phyloP scores from a whole-genome alignment of 2,113 vertebrate species.

The Psettodes erumei region DNA sequence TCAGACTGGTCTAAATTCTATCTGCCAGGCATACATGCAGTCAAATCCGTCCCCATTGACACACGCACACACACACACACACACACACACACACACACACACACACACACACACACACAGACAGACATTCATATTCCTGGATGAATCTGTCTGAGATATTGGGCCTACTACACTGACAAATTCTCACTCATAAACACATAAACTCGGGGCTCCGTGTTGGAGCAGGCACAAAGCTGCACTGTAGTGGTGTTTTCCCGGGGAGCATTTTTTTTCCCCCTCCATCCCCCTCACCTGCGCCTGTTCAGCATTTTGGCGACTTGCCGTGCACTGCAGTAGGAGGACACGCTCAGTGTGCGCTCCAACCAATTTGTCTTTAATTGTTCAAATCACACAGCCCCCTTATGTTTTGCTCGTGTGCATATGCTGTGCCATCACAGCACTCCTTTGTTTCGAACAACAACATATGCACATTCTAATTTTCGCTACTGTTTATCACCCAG shows the following conservation, averaged over 20 bases:
- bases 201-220: slow-evolving; percentile 36
- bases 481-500: background rate
- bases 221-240: slow-evolving; percentile 21
- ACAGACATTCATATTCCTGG: slow-evolving; percentile 30
- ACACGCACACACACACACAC: slow-evolving; percentile 20
- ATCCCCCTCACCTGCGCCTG: background rate
- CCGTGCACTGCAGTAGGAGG: background rate
- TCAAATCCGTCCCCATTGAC: slow-evolving; percentile 62
- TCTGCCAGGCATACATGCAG: slow-evolving; percentile 74
- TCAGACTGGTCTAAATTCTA: slow-evolving; percentile 79
- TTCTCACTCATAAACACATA: slow-evolving; percentile 63
- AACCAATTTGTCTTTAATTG: background rate
- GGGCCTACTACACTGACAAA: slow-evolving; percentile 44
- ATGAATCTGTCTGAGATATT: slow-evolving; percentile 53
- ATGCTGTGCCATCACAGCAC: background rate
- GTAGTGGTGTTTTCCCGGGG: background rate
- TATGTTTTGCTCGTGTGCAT: background rate
- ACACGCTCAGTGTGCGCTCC: background rate
- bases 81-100: slow-evolving; percentile 23
- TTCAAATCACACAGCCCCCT: background rate
- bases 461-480: background rate
- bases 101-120: slow-evolving; percentile 23
- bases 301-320: background rate
- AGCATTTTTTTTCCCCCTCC: background rate
- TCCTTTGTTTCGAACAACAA: background rate